Evolutionary conservation across 2,888 invertebrate species (phyloP).

Genomic region (Empis livida): DNA sequence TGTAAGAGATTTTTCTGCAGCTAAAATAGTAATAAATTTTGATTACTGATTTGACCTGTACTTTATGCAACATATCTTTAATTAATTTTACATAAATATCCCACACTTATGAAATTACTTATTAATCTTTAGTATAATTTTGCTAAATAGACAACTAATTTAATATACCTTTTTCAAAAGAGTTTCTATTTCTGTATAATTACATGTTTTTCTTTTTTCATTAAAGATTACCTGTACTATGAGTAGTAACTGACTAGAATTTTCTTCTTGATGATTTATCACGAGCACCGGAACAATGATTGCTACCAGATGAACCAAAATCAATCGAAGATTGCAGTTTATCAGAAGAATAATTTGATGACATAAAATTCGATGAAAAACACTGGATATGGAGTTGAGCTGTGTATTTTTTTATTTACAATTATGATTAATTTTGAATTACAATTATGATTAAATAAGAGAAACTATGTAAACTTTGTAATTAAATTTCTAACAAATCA

Average conservation of each 20-base stretch:
- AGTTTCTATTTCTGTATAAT: constrained; percentile 33
- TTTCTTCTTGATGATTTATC: constrained; percentile 34
- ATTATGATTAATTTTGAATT: constrained; percentile 32
- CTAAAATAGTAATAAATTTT: constrained; percentile 32
- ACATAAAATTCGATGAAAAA: constrained; percentile 31
- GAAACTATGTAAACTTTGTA: too few species aligned
- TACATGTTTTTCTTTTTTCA: too few species aligned
- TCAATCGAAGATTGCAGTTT: constrained; percentile 37
- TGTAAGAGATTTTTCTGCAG: too few species aligned
- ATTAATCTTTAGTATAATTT: too few species aligned
- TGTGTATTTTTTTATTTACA: constrained; percentile 32
- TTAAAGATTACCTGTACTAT: constrained; percentile 34
- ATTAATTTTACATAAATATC: too few species aligned
- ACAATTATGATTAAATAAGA: too few species aligned
- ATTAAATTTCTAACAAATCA: too few species aligned
- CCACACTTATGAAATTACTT: too few species aligned
- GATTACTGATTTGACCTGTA: too few species aligned
- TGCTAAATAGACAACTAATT: too few species aligned
- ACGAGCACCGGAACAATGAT: constrained; percentile 35
- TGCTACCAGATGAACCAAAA: constrained; percentile 33
- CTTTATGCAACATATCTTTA: too few species aligned
- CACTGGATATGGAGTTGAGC: constrained; percentile 31
- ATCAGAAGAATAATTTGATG: constrained; percentile 36
- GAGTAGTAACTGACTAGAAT: constrained; percentile 35
- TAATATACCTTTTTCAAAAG: constrained; percentile 33